These are phyloP conservation scores for Anodontia alba DNA, from an alignment of 2,888 invertebrate species.

Conservation along the genomic window DNA sequence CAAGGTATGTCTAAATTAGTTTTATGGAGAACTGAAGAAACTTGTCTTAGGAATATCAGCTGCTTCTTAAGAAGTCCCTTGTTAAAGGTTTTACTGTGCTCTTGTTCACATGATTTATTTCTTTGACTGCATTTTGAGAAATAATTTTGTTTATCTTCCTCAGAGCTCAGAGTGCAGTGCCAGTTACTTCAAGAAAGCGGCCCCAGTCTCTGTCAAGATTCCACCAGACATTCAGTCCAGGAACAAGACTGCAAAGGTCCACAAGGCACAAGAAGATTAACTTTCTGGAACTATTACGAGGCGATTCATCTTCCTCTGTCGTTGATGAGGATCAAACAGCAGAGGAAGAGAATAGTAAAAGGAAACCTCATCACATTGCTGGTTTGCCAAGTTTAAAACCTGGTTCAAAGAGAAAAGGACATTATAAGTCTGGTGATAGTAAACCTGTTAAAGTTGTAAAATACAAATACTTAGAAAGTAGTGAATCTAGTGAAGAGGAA, in stretches of 20 bases:
- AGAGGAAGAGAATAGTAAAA: constrained; percentile 13
- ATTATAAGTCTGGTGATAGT: constrained; percentile 1
- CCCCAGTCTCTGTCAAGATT: not conserved
- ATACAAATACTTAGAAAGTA: constrained; percentile 44
- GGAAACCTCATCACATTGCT: not conserved
- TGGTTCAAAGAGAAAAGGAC: not conserved
- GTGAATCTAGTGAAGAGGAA: constrained; percentile 18
- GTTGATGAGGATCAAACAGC: constrained; percentile 26
- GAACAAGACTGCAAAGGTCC: not conserved
- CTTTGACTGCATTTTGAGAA: no score
- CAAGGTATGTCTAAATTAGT: no score
- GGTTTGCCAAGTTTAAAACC: not conserved
- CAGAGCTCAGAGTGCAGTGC: not conserved
- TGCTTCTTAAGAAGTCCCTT: no score
- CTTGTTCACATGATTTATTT: no score
- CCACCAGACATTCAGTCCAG: not conserved
- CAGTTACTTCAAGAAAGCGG: not conserved
- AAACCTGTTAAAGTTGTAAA: constrained; percentile 38
- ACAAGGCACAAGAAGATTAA: constrained; percentile 81
- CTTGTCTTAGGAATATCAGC: no score
- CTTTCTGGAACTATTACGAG: constrained; percentile 79
- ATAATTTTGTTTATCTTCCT: no score
- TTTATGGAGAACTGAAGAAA: no score
- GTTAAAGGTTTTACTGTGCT: no score
- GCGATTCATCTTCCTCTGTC: constrained; percentile 65